Conservation (phyloP, 1,140 invertebrate species). For the Penaeus chinensis region DNA sequence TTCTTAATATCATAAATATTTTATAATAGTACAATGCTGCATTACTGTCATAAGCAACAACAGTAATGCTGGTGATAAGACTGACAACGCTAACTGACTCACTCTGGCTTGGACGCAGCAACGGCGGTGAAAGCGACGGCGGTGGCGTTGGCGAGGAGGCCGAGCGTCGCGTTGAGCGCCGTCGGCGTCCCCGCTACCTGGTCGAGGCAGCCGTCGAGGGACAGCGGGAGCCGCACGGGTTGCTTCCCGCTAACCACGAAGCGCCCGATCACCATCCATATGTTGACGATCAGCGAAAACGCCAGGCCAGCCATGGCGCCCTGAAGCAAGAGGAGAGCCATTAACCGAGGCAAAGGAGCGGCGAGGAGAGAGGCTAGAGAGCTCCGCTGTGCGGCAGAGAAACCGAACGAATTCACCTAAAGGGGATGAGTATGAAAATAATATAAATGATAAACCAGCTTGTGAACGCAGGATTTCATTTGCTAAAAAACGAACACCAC, state of each 20-base stretch:
- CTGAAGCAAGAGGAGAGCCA: background rate
- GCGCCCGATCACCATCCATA: background rate
- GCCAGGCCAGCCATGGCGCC: conserved; percentile 4
- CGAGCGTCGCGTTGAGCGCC: too few species aligned
- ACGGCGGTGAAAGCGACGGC: too few species aligned
- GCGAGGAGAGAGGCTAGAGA: background rate
- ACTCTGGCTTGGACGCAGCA: too few species aligned
- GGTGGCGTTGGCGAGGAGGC: too few species aligned
- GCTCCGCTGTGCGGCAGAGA: background rate
- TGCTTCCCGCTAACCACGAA: background rate
- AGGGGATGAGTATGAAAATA: background rate
- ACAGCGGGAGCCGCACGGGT: conserved; percentile 2
- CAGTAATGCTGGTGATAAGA: too few species aligned
- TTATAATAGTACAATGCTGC: too few species aligned
- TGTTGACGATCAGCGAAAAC: background rate
- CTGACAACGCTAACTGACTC: too few species aligned
- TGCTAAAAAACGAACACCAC: too few species aligned
- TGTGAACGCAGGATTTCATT: background rate
- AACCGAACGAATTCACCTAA: background rate
- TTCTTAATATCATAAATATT: too few species aligned
- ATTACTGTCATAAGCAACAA: too few species aligned
- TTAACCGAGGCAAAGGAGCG: background rate
- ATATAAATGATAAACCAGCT: too few species aligned
- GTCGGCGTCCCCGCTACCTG: too few species aligned
- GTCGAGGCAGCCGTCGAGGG: conserved; percentile 15